These are phyloP conservation scores for Agriopis aurantiaria DNA, from an alignment of 2,888 invertebrate genomes.

Conservation along the genomic window DNA sequence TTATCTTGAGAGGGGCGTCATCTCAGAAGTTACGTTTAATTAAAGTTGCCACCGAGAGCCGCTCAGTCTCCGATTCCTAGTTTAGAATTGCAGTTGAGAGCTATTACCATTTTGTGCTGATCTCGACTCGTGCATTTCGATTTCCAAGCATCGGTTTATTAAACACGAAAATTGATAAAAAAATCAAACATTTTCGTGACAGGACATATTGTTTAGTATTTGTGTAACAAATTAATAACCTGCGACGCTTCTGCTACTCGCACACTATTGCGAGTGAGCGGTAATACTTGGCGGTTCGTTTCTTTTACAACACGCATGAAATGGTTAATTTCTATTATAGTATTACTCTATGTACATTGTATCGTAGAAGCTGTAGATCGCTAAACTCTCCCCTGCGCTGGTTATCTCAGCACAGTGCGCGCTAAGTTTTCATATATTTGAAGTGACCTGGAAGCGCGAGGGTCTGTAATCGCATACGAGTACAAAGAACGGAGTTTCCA, in stretches of 20 bases:
- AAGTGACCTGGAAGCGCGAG: too few species aligned
- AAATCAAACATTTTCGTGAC: too few species aligned
- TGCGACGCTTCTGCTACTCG: too few species aligned
- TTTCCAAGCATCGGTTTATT: conserved; percentile 43
- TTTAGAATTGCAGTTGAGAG: conserved; percentile 67
- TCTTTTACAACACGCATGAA: background rate
- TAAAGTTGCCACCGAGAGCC: conserved; percentile 73
- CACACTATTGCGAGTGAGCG: background rate
- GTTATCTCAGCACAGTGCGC: background rate
- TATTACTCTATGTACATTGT: too few species aligned
- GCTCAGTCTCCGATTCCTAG: conserved; percentile 67
- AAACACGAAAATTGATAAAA: background rate
- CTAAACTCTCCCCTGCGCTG: background rate
- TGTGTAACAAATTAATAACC: too few species aligned
- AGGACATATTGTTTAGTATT: too few species aligned
- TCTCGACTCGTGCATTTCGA: conserved; percentile 34
- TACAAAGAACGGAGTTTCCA: conserved; percentile 9
- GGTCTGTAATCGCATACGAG: background rate
- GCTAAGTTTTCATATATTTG: background rate
- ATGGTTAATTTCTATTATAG: too few species aligned
- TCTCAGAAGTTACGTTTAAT: conserved; percentile 81
- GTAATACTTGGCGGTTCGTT: background rate
- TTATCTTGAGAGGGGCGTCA: conserved; percentile 74
- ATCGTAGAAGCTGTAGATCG: too few species aligned
- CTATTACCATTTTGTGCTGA: conserved; percentile 70